Conservation (phyloP, 2,888 invertebrate genomes). For the Hofmannophila pseudospretella region DNA sequence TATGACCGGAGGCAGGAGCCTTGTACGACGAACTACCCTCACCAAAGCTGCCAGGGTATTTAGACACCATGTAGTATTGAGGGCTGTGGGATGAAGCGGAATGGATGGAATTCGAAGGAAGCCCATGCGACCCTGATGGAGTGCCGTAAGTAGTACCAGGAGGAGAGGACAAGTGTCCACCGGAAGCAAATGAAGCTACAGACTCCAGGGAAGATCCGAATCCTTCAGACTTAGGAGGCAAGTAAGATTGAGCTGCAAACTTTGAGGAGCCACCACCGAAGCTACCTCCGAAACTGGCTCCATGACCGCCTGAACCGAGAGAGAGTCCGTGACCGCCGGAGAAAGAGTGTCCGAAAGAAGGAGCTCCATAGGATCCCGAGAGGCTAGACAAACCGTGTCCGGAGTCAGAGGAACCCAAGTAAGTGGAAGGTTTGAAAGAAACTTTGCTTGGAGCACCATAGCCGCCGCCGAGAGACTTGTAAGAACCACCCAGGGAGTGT, state of each 20-base stretch:
- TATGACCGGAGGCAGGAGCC: conserved; percentile 41
- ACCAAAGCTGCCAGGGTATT: conserved; percentile 46
- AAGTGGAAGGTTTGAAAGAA: conserved; percentile 68
- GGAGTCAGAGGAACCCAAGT: conserved; percentile 57
- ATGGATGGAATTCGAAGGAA: conserved; percentile 33
- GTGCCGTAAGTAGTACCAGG: conserved; percentile 52
- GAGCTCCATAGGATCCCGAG: conserved; percentile 42
- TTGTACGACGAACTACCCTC: conserved; percentile 53
- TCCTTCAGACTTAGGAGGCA: conserved; percentile 48
- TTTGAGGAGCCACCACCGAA: conserved; percentile 50
- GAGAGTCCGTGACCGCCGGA: conserved; percentile 30
- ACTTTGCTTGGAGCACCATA: conserved; percentile 49
- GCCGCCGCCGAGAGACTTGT: conserved; percentile 39
- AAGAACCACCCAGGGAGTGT: conserved; percentile 38
- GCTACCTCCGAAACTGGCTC: conserved; percentile 42
- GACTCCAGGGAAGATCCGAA: conserved; percentile 44
- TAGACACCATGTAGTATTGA: conserved; percentile 49
- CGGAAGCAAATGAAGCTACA: conserved; percentile 45
- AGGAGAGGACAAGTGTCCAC: conserved; percentile 49
- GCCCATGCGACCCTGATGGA: conserved; percentile 41
- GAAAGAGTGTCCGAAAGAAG: conserved; percentile 39
- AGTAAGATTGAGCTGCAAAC: conserved; percentile 42
- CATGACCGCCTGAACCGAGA: conserved; percentile 38
- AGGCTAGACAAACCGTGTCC: conserved; percentile 43
- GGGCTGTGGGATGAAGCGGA: conserved; percentile 53